Evolutionary conservation across 1,140 invertebrate genomes (phyloP), one percentile per base, ranked within the genome.

Genomic region (Saxidomus purpurata): DNA sequence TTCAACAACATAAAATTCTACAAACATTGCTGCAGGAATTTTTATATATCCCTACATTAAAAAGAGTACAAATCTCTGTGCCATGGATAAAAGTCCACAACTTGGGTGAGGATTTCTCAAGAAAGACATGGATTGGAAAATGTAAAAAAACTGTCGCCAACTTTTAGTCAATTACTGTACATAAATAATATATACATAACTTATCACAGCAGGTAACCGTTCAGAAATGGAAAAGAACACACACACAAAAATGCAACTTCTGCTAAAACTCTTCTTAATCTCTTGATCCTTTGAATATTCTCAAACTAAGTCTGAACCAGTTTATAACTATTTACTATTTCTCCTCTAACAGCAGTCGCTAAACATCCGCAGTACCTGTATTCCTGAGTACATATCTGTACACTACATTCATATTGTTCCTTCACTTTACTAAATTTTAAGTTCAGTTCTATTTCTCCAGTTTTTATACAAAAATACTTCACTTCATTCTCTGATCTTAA

Each of bases 51-150:
- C 74, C 40, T 25, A 67, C 38, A 67, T 77, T 49, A 4, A 28
- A 77, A 52, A 34, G 28, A 31, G 13, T 67, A 67, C 15, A 67
- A 31, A 31, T 67, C 63, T 34, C 63, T 67, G 63, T 67, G 74
- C 74, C 43, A 77, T 77, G 74, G 40, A 49, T 77, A 49, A 52
- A 81, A 63, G 59, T 81, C 59, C 79, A 81, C 22, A 81, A 61
- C 52, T 43, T 61, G 79, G 79, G 79, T 81, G 49, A 81, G 79
- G 79, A 38, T 63, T 59, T 55, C 79, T 55, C 31, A 34, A 81
- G 79, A 81, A 81, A 81, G 79, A 81, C 79, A 81, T 63, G 79
- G 79, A 81, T 81, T 81, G 52, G 79, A 61, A 81, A 81, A 77
- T 31, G 43, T 77, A 47, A 49, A 79, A 77, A 81, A 81, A 81